phyloP scores from a whole-genome alignment of 2,113 vertebrate species.

The Dolichallabes microphthalmus region DNA sequence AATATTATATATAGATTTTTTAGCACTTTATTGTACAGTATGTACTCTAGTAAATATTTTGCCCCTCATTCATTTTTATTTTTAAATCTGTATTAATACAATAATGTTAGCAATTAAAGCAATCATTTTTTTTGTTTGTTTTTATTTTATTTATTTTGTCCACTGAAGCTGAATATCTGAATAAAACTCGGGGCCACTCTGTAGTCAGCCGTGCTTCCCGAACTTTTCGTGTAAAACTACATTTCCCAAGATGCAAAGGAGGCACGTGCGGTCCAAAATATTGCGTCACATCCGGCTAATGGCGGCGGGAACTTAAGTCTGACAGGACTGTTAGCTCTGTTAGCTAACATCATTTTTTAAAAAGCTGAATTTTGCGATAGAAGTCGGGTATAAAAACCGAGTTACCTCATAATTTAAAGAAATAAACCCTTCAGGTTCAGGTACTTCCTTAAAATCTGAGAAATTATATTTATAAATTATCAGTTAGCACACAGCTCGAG shows the following conservation, averaged over 20 bases:
- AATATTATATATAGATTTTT: background rate
- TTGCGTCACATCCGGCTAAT: slow-evolving; percentile 16
- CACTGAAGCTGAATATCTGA: no score
- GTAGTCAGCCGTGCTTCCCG: no score
- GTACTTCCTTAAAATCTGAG: background rate
- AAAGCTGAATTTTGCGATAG: background rate
- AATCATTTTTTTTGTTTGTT: no score
- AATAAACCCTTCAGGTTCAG: background rate
- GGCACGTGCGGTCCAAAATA: background rate
- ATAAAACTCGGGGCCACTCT: background rate
- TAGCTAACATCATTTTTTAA: background rate
- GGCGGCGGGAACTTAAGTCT: background rate
- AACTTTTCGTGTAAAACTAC: background rate
- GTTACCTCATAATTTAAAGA: background rate
- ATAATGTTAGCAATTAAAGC: background rate
- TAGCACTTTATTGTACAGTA: background rate
- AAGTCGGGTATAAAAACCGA: background rate
- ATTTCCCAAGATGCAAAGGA: background rate
- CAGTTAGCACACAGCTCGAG: no score
- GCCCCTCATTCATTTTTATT: accelerated
- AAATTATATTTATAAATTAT: background rate
- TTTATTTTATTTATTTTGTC: background rate
- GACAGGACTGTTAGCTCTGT: background rate
- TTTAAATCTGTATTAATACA: background rate
- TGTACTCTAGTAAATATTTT: background rate